Evolutionary conservation across 2,888 invertebrate species (phyloP).

Genomic region (Heliconius ismenius): DNA sequence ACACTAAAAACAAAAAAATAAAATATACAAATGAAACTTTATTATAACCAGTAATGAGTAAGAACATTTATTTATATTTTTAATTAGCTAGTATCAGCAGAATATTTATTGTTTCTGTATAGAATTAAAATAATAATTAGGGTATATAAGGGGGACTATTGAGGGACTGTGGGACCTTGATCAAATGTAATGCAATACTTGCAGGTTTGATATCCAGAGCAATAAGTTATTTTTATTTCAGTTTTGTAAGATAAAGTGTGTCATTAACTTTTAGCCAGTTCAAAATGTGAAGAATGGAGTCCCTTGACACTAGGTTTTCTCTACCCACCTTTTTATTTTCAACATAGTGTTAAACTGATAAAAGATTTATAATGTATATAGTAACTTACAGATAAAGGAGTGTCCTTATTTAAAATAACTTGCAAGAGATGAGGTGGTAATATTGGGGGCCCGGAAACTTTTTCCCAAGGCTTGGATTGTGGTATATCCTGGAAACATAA

Average conservation of each 20-base stretch:
- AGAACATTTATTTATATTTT: not conserved
- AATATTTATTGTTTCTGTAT: not conserved
- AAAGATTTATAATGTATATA: not conserved
- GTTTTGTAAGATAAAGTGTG: no score
- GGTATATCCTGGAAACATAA: conserved; percentile 88
- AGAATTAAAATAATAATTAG: not conserved
- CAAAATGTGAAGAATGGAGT: no score
- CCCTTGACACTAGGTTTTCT: no score
- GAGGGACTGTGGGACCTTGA: no score
- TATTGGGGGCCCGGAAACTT: conserved; percentile 96
- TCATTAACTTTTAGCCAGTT: no score
- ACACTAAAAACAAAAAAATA: conserved; percentile 85
- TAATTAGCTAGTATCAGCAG: not conserved
- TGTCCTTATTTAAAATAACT: conserved; percentile 99
- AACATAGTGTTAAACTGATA: no score
- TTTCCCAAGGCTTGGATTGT: conserved; percentile 94
- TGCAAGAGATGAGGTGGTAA: conserved; percentile 98
- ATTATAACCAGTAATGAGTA: not conserved
- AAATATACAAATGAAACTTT: not conserved
- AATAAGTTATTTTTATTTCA: no score
- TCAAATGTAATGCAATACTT: no score
- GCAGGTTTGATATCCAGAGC: no score
- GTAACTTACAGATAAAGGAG: conserved; percentile 91
- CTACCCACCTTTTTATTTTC: no score
- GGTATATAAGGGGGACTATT: not conserved